Base-by-base conservation (phyloP, 2,797 vertebrate genomes). In the Sebastes matsubarae region DNA sequence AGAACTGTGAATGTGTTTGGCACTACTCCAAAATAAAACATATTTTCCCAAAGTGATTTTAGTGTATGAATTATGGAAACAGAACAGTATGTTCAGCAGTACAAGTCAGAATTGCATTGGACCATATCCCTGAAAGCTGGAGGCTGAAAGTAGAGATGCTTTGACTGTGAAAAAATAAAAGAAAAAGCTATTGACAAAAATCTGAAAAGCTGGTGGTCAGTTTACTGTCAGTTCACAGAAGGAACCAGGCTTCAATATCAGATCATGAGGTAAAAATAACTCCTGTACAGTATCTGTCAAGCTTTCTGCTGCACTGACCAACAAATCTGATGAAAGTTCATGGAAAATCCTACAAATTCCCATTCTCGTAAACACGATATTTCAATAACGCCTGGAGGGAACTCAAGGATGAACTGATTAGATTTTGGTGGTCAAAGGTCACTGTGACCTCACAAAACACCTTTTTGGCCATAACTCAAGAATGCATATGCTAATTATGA, bases 291-390 rank as follows among this genome's bases (percentile, higher is more conserved):
- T n/a, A 52, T 46, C 16, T 1, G 1, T 46, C 42, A 18, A 7
- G 42, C 42, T 46, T 46, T 7, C 42, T 18, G 42, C 6, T 46
- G 42, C 42, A 52, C 46, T 52, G 18, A 52, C 18, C 0, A 52
- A 52, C 18, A 0, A n/a, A 46, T 46, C 8, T 52, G 46, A 0
- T 52, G 46, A 20, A 50, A 20, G 0, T 18, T 8, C 46, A 7
- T 50, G 46, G 0, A 50, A 50, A 50, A 18, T 50, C 46, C 0
- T 50, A 0, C 0, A 46, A 46, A 46, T 46, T 46, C 16, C 14
- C 1, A 46, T 46, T 46, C 42, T 46, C 16, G 16, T 46, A 0
- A 46, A 8, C 42, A 46, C 42, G 16, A 46, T 46, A 52, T 52
- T 42, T 42, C 38, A 38, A 2, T 38, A 38, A 42, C 5, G 13